Conservation (phyloP, 2,888 invertebrate species). For the Rhagium mordax region DNA sequence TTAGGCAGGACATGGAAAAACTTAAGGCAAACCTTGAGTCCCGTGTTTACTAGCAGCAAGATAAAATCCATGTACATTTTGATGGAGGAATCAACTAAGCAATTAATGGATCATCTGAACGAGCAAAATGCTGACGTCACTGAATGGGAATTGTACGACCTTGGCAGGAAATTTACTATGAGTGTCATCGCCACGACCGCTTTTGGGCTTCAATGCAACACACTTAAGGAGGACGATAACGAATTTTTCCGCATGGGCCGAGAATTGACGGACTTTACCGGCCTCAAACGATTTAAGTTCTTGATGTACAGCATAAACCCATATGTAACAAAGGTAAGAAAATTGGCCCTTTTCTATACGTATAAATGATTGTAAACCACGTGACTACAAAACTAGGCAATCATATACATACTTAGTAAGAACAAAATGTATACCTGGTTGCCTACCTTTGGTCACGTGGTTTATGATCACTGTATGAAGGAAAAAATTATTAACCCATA, state of each 20-base stretch:
- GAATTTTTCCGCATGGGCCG: conserved; percentile 70
- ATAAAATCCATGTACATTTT: conserved; percentile 61
- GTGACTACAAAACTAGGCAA: too few relatives aligned
- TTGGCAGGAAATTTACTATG: conserved; percentile 72
- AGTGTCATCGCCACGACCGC: conserved; percentile 75
- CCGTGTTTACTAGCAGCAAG: conserved; percentile 63
- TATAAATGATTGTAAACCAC: too few relatives aligned
- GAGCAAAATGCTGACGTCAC: conserved; percentile 40
- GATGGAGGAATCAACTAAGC: conserved; percentile 56
- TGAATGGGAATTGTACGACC: conserved; percentile 55
- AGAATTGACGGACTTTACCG: conserved; percentile 40
- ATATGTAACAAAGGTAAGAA: neutral
- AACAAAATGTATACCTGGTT: too few relatives aligned
- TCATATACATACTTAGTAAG: too few relatives aligned
- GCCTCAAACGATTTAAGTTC: conserved; percentile 29
- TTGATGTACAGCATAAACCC: conserved; percentile 10
- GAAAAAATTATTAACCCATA: too few relatives aligned
- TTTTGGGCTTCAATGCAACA: conserved; percentile 73
- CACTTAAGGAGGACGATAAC: conserved; percentile 71
- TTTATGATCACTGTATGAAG: too few relatives aligned
- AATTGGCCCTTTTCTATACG: too few relatives aligned
- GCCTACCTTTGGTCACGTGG: too few relatives aligned
- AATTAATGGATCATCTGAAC: conserved; percentile 53
- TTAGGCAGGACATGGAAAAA: neutral
- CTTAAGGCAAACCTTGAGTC: neutral